Evolutionary conservation across 2,797 vertebrate genomes (phyloP), one percentile per base, ranked within the genome.

Genomic region (Myotis planiceps): DNA sequence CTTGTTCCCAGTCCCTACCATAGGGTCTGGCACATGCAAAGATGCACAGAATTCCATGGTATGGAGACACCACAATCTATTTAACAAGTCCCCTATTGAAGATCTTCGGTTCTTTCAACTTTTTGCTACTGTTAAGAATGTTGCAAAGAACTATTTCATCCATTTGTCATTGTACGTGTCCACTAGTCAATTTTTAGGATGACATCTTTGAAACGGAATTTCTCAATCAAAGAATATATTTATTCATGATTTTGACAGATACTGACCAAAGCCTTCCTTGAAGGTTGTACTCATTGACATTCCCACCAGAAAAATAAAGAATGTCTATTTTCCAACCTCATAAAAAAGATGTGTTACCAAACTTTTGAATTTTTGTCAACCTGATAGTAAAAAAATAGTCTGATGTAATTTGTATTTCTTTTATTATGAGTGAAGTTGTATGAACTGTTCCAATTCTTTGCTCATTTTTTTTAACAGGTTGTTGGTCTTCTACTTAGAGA

Each of bases 311-410:
- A 82, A 66, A 2, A 6, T 2, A 75, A 10, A 69, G 25, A 93
- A 69, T 25, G 10, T 14, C 29, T 87, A 15, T n/a, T 42, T 84
- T 55, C 45, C 42, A 68, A 81, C 6, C 29, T 82, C 55, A 95
- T 82, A 8, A 32, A 75, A 83, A 78, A 90, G 1, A 3, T 34
- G 0, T 3, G 2, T 29, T 75, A 79, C 69, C 49, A 96, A 63
- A 74, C 27, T 79, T 87, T 9, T 65, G 75, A 34, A 80, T 94
- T 96, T 94, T 9, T 76, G 74, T 95, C 45, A 82, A 53, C 63
- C 15, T 81, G 37, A 49, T n/a, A 90, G 39, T 60, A 79, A 95
- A 81, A 81, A 93, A 74, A 78, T 6, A 39, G 32, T 42, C 53
- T 88, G 49, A 34, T 58, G n/a, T 65, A 80, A 92, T 60, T 72